Evolutionary conservation across 1,140 invertebrate species (phyloP).

Genomic region (Camponotus floridanus): DNA sequence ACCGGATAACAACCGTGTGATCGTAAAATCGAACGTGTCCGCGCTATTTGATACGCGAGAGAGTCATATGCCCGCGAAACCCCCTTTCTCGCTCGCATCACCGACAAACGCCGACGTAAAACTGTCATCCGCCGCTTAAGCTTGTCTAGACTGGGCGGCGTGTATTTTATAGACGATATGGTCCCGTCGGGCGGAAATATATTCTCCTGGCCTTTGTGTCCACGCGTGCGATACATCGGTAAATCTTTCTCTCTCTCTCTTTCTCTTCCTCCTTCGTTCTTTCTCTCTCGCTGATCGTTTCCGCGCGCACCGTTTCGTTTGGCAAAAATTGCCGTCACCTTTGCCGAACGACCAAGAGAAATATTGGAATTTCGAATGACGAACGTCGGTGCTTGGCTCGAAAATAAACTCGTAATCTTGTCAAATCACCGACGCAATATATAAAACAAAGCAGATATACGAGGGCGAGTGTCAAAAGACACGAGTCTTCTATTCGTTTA

Average conservation of each 20-base stretch:
- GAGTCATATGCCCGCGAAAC: constrained; percentile 17
- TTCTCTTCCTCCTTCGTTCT: neutral
- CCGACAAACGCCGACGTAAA: constrained; percentile 51
- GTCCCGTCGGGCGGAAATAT: constrained; percentile 46
- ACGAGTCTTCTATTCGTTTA: constrained; percentile 5
- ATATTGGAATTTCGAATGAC: constrained; percentile 50
- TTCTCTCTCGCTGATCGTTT: constrained; percentile 5
- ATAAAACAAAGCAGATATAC: constrained; percentile 29
- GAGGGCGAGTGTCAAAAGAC: constrained; percentile 14
- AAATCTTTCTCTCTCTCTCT: constrained; percentile 22
- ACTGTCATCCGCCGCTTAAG: constrained; percentile 57
- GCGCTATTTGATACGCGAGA: constrained; percentile 39
- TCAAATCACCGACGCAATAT: constrained; percentile 41
- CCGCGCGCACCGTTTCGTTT: constrained; percentile 19
- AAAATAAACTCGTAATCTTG: constrained; percentile 57
- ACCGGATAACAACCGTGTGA: constrained; percentile 29
- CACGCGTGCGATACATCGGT: constrained; percentile 43
- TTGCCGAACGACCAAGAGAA: constrained; percentile 14
- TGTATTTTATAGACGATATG: constrained; percentile 60
- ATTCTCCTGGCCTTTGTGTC: constrained; percentile 43
- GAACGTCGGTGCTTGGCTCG: constrained; percentile 39
- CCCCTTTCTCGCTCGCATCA: neutral
- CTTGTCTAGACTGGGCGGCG: constrained; percentile 57
- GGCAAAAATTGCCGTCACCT: constrained; percentile 26
- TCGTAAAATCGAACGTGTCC: constrained; percentile 69